Evolutionary conservation across 1,140 invertebrate genomes (phyloP).

Genomic region (Eumaeus atala): DNA sequence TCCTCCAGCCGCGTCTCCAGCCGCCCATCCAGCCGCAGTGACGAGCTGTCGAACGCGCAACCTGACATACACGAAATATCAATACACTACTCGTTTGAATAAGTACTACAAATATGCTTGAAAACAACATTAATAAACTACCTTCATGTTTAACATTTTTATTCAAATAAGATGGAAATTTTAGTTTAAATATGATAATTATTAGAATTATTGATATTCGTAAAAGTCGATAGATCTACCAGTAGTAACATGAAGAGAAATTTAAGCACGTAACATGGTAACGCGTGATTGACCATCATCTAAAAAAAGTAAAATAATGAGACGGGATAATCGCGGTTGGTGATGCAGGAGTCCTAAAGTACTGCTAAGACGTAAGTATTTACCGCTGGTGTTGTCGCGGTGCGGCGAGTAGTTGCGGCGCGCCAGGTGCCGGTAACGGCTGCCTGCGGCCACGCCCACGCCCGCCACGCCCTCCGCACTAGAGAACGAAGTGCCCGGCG

Average conservation of each 20-base stretch:
- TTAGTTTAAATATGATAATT: too few species aligned
- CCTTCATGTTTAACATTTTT: not conserved
- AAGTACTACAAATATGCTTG: not conserved
- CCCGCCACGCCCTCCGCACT: slow-evolving; percentile 62
- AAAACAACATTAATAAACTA: not conserved
- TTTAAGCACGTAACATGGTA: too few species aligned
- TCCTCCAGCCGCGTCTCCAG: slow-evolving; percentile 87
- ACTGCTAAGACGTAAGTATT: not conserved
- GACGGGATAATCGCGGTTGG: too few species aligned
- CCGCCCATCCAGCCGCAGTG: slow-evolving; percentile 85
- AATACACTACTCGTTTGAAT: not conserved
- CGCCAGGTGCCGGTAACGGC: slow-evolving; percentile 57
- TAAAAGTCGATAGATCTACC: too few species aligned
- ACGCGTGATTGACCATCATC: too few species aligned
- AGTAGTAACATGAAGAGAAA: too few species aligned
- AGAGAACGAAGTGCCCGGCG: slow-evolving; percentile 67
- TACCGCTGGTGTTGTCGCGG: slow-evolving; percentile 55
- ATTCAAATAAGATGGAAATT: too few species aligned
- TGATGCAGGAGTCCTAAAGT: too few species aligned
- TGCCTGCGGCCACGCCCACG: slow-evolving; percentile 32
- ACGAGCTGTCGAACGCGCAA: slow-evolving; percentile 83
- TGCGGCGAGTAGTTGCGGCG: slow-evolving; percentile 63
- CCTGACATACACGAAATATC: slow-evolving; percentile 47
- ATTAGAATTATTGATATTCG: too few species aligned
- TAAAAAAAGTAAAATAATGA: too few species aligned